These are phyloP conservation scores for Chitala chitala DNA, from an alignment of 2,113 vertebrate species.

Conservation along the genomic window DNA sequence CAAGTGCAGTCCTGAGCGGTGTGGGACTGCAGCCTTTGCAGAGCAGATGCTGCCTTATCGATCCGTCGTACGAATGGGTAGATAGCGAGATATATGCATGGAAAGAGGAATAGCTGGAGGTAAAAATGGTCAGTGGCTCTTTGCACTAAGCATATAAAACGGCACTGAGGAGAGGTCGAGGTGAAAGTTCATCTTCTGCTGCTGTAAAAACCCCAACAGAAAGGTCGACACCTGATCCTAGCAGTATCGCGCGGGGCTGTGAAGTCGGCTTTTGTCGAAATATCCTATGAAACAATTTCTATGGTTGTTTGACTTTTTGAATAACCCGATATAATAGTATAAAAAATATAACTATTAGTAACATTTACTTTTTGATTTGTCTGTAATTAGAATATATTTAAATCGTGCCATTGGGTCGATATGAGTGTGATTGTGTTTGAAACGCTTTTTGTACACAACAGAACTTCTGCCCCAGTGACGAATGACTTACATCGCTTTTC, in stretches of 20 bases:
- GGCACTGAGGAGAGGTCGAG: constrained; percentile 45
- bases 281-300: too few species aligned
- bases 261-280: too few species aligned
- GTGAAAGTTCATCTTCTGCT: constrained; percentile 64
- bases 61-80: constrained; percentile 53
- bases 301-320: too few species aligned
- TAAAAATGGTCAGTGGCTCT: constrained; percentile 60
- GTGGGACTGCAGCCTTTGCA: constrained; percentile 62
- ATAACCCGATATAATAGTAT: too few species aligned
- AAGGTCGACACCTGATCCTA: constrained; percentile 41
- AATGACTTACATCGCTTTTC: not conserved
- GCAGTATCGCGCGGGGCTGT: too few species aligned
- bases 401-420: not conserved
- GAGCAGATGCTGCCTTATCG: constrained; percentile 70
- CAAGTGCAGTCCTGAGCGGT: constrained; percentile 44
- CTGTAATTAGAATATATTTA: not conserved
- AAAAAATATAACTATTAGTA: not conserved
- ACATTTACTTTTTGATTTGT: not conserved
- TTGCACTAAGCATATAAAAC: constrained; percentile 39
- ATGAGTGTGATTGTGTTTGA: not conserved
- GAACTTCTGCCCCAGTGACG: not conserved
- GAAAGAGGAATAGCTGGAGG: constrained; percentile 54
- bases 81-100: constrained; percentile 35
- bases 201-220: constrained; percentile 45
- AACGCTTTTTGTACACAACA: not conserved